These are phyloP conservation scores for Poecile atricapillus DNA, from an alignment of 2,113 vertebrate species.

Conservation along the genomic window DNA sequence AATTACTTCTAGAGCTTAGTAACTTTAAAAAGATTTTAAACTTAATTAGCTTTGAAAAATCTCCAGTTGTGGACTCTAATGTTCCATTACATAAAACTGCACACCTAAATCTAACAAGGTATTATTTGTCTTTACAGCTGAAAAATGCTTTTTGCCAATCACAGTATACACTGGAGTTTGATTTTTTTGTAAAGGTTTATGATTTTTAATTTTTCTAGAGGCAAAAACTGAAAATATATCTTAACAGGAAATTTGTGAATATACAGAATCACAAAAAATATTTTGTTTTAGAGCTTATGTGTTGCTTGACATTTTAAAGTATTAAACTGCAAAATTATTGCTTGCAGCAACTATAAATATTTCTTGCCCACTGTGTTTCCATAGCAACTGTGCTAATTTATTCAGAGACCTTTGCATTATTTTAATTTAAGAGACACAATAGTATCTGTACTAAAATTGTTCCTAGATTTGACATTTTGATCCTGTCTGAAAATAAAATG, in stretches of 20 bases:
- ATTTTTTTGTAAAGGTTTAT: background rate
- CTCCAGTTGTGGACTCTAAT: background rate
- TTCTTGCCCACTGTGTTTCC: constrained; percentile 66
- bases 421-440: constrained; percentile 54
- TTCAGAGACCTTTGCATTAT: constrained; percentile 61
- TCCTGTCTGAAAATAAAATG: constrained; percentile 34
- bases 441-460: constrained; percentile 26
- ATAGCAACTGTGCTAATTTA: constrained; percentile 66
- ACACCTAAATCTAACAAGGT: background rate
- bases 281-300: constrained; percentile 27
- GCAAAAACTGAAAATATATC: background rate
- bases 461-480: constrained; percentile 9
- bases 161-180: background rate
- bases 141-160: background rate
- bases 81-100: background rate
- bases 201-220: background rate
- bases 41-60: background rate
- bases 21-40: background rate
- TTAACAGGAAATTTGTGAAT: background rate
- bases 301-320: constrained; percentile 61
- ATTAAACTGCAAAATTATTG: constrained; percentile 62
- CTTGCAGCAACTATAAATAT: constrained; percentile 69
- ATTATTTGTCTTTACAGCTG: background rate
- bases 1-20: background rate
- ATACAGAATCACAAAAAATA: background rate